A percentile compares a stretch with the other conserved stretches of the same genome.
phyloP scores from a whole-genome alignment of 2,888 invertebrate species.

The Limnephilus lunatus region DNA sequence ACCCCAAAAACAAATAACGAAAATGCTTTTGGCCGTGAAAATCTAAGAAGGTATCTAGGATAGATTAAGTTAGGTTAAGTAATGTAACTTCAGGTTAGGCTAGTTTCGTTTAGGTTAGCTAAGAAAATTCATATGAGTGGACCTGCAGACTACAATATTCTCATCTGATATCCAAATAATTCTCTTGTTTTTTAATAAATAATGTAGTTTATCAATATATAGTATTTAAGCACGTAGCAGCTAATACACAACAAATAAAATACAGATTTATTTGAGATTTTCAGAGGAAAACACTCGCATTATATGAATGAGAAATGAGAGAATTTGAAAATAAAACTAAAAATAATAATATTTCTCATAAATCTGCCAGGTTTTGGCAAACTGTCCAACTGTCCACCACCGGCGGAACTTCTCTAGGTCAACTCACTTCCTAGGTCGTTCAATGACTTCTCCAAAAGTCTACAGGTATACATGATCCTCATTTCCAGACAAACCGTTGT shows the following conservation, averaged over 20 bases:
- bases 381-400: background rate
- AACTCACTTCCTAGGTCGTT: slow-evolving; percentile 6
- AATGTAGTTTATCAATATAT: background rate
- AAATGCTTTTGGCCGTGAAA: no score
- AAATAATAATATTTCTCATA: background rate
- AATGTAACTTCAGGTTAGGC: no score
- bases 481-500: background rate
- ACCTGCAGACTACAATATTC: background rate
- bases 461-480: background rate
- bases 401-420: background rate
- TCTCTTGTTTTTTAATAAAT: background rate
- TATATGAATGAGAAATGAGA: background rate
- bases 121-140: background rate
- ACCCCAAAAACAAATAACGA: no score
- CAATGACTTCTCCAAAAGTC: background rate
- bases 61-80: background rate
- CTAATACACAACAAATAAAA: background rate
- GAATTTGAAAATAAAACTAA: background rate
- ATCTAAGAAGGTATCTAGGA: no score
- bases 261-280: background rate
- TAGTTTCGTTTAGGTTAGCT: background rate
- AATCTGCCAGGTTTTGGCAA: slow-evolving; percentile 4
- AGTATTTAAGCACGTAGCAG: background rate
- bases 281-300: background rate
- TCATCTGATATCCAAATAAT: no score